Conservation (phyloP, 2,888 invertebrate species). For the Drosophila picticornis region DNA sequence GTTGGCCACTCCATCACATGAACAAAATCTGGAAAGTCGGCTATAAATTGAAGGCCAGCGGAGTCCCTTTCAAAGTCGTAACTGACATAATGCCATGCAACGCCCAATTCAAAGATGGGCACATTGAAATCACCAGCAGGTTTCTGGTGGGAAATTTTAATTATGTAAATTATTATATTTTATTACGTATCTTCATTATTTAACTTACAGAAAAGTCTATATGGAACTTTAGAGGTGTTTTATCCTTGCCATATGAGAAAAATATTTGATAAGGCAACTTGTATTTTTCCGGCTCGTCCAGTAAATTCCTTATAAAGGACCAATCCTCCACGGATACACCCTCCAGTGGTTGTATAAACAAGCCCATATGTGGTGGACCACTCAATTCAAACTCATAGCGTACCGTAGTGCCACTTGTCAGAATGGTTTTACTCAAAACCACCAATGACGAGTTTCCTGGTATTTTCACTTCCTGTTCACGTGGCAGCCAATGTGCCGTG, state of each 20-base stretch:
- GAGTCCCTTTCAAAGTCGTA: conserved; percentile 85
- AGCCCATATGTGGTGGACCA: conserved; percentile 80
- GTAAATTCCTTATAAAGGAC: conserved; percentile 75
- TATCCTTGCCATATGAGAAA: conserved; percentile 74
- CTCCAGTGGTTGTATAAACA: conserved; percentile 74
- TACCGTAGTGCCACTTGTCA: conserved; percentile 36
- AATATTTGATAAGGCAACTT: conserved; percentile 78
- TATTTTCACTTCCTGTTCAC: conserved; percentile 58
- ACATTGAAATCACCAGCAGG: conserved; percentile 48
- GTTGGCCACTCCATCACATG: conserved; percentile 86
- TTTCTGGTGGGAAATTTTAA: conserved; percentile 33
- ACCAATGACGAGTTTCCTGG: conserved; percentile 65
- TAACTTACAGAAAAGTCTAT: conserved; percentile 71
- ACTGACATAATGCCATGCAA: conserved; percentile 86
- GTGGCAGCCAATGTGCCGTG: conserved; percentile 71
- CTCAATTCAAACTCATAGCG: conserved; percentile 75
- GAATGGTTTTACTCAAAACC: conserved; percentile 53
- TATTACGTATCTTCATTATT: not conserved
- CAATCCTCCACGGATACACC: conserved; percentile 71
- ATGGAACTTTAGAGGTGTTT: conserved; percentile 72
- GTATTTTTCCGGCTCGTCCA: conserved; percentile 63
- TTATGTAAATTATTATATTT: too few relatives aligned
- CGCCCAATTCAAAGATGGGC: conserved; percentile 84
- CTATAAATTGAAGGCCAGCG: conserved; percentile 84
- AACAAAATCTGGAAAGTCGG: conserved; percentile 86